Evolutionary conservation across 2,888 invertebrate genomes (phyloP), one percentile per base, ranked within the genome.

Genomic region (Leptothorax acervorum): DNA sequence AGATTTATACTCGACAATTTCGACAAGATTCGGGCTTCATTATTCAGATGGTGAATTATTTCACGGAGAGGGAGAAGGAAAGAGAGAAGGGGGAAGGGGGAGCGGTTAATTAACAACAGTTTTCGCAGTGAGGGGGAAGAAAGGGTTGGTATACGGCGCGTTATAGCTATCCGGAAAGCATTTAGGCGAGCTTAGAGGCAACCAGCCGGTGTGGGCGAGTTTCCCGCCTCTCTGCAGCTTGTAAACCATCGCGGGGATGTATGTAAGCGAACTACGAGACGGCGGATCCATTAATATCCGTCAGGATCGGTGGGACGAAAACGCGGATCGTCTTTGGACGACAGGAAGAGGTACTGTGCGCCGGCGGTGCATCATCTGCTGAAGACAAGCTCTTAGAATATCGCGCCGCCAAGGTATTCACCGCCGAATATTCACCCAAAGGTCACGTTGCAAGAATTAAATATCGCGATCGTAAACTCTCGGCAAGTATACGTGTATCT

Each of bases 231-330:
- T 31, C 63, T 35, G 57, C 71, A 82, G 82, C 57, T 78, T 85
- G 82, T 86, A 89, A 86, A 87, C 81, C 55, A 42, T 73, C 35
- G 78, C 55, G 45, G 51, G 23, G 28, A n/a, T 83, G 68, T 70
- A 65, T 63, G 57, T 63, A 70, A 81, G 87, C 63, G 84, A 85
- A 39, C 73, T 81, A 63, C 81, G 90, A 87, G 87, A 70, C 78
- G 85, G 71, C 53, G 85, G 88, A 83, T 89, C 92, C 92, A 93
- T 93, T 93, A 93, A 93, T 93, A 93, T 93, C 90, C 92, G 90
- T 91, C 87, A 87, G 90, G 88, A 87, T 91, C 84, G 88, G 85
- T 79, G 85, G 87, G 82, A 90, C 86, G 89, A 87, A 89, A 88
- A 89, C 88, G 86, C 70, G 85, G 86, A 87, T 83, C 87, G 85